Evolutionary conservation across 2,888 invertebrate species (phyloP), one percentile per base, ranked within the genome.

Genomic region (Biston betularia): DNA sequence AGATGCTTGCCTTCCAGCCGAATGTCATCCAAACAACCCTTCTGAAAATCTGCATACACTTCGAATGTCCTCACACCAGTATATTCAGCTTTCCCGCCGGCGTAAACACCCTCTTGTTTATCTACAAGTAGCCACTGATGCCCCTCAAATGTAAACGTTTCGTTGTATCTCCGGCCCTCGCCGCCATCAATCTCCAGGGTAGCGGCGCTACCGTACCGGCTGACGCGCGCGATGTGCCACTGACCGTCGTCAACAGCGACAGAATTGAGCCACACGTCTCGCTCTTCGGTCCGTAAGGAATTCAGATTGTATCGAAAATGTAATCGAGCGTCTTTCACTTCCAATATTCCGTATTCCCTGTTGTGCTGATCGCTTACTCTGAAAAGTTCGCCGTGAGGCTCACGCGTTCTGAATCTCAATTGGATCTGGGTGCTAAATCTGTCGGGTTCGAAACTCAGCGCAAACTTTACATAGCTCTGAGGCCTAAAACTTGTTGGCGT

Each of bases 381-480:
- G 90, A 99, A 98, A 38, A 99, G 94, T 89, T 99, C 98, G 0
- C 99, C 99, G 79, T 97, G 97, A 68, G 97, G 97, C 88, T 99
- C 98, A 40, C 98, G 95, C 0, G 99, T 99, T 72, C 99, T 95
- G 94, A 99, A 99, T 76, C 98, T 94, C 61, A 99, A 92, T 88
- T 99, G 98, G 72, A 99, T 96, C 89, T 98, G 98, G 0, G 98
- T 98, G 60, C 97, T 97, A 82, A 98, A 98, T 76, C 97, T 95
- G 82, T 98, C 98, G 0, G 98, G 98, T 84, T 98, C 98, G 85
- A 98, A 98, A 78, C 98, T 98, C 42, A 99, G 92, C 1, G 98
- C 98, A 86, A 99, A 99, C 86, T 98, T 98, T n/a, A 99, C 98
- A 88, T 98, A 99, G 75, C 98, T 98, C 87, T 98, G 97, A 0